Percentiles rank a stretch among this genome's conserved stretches.
These are phyloP conservation scores for Columba livia DNA, from an alignment of 2,113 vertebrate genomes.

Conservation along the genomic window DNA sequence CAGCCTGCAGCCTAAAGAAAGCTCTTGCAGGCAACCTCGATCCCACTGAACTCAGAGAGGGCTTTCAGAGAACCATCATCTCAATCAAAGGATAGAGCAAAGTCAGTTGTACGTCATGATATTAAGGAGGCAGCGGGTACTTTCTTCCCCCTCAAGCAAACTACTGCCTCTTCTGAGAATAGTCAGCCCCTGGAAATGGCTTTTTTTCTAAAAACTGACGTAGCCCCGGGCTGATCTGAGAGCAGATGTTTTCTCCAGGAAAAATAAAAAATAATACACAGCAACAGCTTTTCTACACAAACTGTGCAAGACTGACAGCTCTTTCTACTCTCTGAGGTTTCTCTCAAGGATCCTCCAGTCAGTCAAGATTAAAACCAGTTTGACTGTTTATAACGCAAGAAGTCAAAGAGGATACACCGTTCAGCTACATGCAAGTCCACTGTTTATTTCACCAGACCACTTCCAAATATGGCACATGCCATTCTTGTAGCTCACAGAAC, in stretches of 20 bases:
- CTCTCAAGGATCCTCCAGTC: neutral
- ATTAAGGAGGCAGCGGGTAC: neutral
- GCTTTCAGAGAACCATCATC: neutral
- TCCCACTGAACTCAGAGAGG: neutral
- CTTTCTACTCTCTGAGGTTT: neutral
- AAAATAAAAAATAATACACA: neutral
- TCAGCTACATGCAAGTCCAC: neutral
- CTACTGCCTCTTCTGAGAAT: neutral
- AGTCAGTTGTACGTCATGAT: fast-evolving
- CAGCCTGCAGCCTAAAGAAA: neutral
- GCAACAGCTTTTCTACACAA: neutral
- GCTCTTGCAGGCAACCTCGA: neutral
- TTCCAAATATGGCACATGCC: neutral
- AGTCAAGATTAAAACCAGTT: neutral
- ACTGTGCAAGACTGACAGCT: neutral
- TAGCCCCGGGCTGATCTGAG: neutral
- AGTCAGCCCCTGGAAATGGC: neutral
- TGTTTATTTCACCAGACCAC: neutral
- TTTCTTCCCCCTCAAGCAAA: neutral
- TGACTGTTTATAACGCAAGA: neutral
- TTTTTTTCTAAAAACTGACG: neutral
- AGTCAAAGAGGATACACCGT: neutral
- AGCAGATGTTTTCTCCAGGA: neutral
- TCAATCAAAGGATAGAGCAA: neutral
- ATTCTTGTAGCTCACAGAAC: neutral